Evolutionary conservation across 2,888 invertebrate genomes (phyloP).

Genomic region (Synanthedon myopaeformis): DNA sequence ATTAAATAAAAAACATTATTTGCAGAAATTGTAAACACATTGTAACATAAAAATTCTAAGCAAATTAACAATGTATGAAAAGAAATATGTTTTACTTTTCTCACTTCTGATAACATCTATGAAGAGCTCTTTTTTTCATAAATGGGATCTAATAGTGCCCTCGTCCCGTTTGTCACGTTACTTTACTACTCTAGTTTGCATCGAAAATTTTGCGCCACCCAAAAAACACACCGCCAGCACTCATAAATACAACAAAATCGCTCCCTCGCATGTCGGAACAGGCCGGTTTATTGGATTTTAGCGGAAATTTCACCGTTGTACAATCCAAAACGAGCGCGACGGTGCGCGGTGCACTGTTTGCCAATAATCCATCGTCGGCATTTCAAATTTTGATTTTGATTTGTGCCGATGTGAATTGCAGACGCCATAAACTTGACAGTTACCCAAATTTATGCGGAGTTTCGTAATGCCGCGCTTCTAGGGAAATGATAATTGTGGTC

Average conservation of each 20-base stretch:
- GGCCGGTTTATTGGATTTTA: slow-evolving; percentile 58
- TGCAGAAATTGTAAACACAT: too few relatives aligned
- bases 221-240: slow-evolving; percentile 4
- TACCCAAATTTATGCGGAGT: not conserved
- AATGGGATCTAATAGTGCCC: too few relatives aligned
- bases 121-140: too few relatives aligned
- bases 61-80: too few relatives aligned
- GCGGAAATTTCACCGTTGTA: slow-evolving; percentile 50
- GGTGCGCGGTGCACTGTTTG: slow-evolving; percentile 29
- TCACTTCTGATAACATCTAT: too few relatives aligned
- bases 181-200: slow-evolving; percentile 1
- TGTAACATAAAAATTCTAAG: too few relatives aligned
- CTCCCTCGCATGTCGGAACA: slow-evolving; percentile 22
- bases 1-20: too few relatives aligned
- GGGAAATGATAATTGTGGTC: too few relatives aligned
- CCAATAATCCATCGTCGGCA: slow-evolving; percentile 36
- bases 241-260: slow-evolving; percentile 15
- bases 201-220: slow-evolving; percentile 1
- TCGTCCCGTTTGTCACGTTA: not conserved
- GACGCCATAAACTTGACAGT: not conserved
- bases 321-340: slow-evolving; percentile 34
- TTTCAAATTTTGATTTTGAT: slow-evolving; percentile 58
- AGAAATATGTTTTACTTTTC: too few relatives aligned
- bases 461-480: not conserved
- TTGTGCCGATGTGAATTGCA: slow-evolving; percentile 25